Evolutionary conservation across 1,140 invertebrate species (phyloP).

Genomic region (Drosophila kohkoa): DNA sequence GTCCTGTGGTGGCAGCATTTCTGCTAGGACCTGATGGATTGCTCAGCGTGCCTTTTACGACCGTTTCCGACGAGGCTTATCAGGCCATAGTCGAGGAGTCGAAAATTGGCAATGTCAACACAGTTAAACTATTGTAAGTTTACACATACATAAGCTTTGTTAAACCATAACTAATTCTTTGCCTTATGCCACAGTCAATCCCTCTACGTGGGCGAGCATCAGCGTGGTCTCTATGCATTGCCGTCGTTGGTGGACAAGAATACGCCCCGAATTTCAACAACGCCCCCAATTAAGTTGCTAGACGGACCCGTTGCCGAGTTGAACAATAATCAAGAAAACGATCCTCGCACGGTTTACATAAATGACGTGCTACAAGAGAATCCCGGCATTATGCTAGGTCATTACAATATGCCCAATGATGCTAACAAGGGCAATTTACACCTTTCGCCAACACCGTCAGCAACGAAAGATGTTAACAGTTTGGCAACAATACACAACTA

Average conservation of each 20-base stretch:
- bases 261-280: constrained; percentile 89
- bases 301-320: constrained; percentile 87
- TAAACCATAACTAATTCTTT: constrained; percentile 84
- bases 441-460: constrained; percentile 67
- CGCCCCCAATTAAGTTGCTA: constrained; percentile 87
- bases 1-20: constrained; percentile 97
- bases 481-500: constrained; percentile 80
- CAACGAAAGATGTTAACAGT: constrained; percentile 63
- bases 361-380: constrained; percentile 83
- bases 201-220: constrained; percentile 96
- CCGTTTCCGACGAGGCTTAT: constrained; percentile 94
- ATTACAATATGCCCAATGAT: constrained; percentile 92
- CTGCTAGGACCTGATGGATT: constrained; percentile 91
- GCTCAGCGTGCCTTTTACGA: constrained; percentile 94
- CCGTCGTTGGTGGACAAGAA: constrained; percentile 96
- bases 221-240: constrained; percentile 95
- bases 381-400: constrained; percentile 87
- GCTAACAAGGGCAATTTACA: constrained; percentile 64
- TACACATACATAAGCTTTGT: not conserved
- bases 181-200: constrained; percentile 90
- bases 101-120: constrained; percentile 87
- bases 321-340: constrained; percentile 66
- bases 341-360: constrained; percentile 74
- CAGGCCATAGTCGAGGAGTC: constrained; percentile 89
- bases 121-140: constrained; percentile 92